Evolutionary conservation across 2,888 invertebrate species (phyloP).

Genomic region (Entomobrya proxima): DNA sequence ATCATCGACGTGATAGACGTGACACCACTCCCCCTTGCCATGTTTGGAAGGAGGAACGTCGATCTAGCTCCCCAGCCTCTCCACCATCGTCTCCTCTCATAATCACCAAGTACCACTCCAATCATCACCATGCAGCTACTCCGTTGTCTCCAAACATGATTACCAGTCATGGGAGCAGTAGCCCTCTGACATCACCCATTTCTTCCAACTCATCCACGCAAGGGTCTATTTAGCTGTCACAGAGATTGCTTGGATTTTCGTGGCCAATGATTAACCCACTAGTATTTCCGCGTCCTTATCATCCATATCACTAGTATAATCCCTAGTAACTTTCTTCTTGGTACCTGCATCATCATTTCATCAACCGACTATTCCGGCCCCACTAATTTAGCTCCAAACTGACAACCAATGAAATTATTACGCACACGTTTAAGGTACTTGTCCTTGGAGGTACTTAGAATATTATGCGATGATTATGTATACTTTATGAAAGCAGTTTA

Average conservation of each 20-base stretch:
- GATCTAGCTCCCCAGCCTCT: conserved; percentile 11
- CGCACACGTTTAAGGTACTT: conserved; percentile 28
- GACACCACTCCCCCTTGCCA: not conserved
- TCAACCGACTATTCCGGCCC: too few species aligned
- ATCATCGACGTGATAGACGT: too few species aligned
- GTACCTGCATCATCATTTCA: conserved; percentile 53
- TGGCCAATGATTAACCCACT: not conserved
- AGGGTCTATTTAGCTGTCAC: conserved; percentile 62
- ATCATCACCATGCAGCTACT: not conserved
- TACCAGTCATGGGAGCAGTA: conserved; percentile 40
- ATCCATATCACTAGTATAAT: conserved; percentile 53
- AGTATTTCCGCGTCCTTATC: conserved; percentile 38
- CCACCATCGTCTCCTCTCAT: conserved; percentile 11
- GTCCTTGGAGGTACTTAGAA: not conserved
- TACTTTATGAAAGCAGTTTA: conserved; percentile 31
- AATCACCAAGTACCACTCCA: not conserved
- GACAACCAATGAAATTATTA: not conserved
- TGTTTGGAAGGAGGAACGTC: conserved; percentile 31
- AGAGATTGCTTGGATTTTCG: not conserved
- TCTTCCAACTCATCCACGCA: conserved; percentile 57
- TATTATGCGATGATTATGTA: not conserved
- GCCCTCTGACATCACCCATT: conserved; percentile 48
- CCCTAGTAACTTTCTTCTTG: conserved; percentile 32
- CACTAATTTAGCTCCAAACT: not conserved
- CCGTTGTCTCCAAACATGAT: not conserved